Percentiles rank a stretch among this genome's conserved stretches.
Evolutionary conservation across 2,888 invertebrate genomes (phyloP).

Genomic region (Perithous albicinctus): DNA sequence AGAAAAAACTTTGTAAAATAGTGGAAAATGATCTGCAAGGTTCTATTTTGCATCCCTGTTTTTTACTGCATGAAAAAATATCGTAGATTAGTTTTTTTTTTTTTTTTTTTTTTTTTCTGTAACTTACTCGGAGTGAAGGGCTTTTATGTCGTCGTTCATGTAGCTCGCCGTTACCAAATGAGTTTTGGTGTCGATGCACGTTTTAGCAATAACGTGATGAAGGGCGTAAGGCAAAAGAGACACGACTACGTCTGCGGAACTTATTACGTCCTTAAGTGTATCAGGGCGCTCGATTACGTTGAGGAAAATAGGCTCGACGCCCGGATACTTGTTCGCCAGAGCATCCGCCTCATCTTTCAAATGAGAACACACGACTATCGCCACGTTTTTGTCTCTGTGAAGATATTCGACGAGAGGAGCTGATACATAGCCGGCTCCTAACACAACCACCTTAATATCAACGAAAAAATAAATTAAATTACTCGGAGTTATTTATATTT

Average conservation of each 20-base stretch:
- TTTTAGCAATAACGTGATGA: constrained; percentile 94
- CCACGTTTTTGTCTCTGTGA: constrained; percentile 91
- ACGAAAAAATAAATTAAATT: neutral
- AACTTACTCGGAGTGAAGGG: constrained; percentile 91
- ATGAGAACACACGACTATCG: constrained; percentile 94
- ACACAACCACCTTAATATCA: constrained; percentile 89
- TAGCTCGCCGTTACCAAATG: constrained; percentile 99
- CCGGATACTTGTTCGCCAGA: constrained; percentile 91
- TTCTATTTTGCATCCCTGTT: too few relatives aligned
- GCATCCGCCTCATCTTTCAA: constrained; percentile 95
- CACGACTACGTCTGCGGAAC: constrained; percentile 91
- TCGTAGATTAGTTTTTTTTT: too few relatives aligned
- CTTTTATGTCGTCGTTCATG: constrained; percentile 93
- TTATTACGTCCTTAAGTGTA: constrained; percentile 89
- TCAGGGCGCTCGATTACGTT: constrained; percentile 92
- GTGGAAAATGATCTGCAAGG: too few relatives aligned
- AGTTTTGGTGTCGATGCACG: constrained; percentile 93
- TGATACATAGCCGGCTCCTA: constrained; percentile 98
- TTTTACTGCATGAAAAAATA: too few relatives aligned
- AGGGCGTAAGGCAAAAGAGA: constrained; percentile 96
- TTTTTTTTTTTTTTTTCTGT: neutral
- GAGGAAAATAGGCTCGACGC: constrained; percentile 92
- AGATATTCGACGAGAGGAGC: constrained; percentile 98
- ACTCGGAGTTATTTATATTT: neutral
- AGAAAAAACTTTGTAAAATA: too few relatives aligned